phyloP scores from a whole-genome alignment of 1,140 invertebrate species.

The Samia ricini region DNA sequence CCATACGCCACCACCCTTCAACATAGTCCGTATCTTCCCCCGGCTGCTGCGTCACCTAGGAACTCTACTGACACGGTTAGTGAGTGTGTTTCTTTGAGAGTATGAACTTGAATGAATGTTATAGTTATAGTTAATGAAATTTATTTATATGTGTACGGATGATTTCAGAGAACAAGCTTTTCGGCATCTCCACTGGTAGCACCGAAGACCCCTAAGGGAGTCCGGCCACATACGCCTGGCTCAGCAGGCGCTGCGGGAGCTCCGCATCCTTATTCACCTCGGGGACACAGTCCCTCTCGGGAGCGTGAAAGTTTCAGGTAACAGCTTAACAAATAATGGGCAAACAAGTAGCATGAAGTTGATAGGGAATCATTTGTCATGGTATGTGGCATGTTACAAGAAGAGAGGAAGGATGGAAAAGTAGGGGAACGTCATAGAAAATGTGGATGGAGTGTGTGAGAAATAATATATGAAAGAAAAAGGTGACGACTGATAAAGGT shows the following conservation, averaged over 20 bases:
- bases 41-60: constrained; percentile 81
- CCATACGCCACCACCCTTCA: constrained; percentile 83
- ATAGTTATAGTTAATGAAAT: too few relatives aligned
- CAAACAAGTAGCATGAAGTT: too few relatives aligned
- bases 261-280: constrained; percentile 80
- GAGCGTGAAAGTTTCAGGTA: constrained; percentile 92
- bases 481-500: too few relatives aligned
- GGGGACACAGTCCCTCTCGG: constrained; percentile 85
- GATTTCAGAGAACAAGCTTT: constrained; percentile 71
- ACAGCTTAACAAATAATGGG: too few relatives aligned
- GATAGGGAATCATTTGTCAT: too few relatives aligned
- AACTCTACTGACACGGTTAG: constrained; percentile 80
- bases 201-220: constrained; percentile 69
- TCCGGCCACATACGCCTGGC: constrained; percentile 70
- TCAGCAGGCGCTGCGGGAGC: constrained; percentile 60
- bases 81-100: constrained; percentile 26
- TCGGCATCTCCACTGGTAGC: constrained; percentile 75
- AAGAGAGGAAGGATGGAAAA: too few relatives aligned
- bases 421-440: too few relatives aligned
- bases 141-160: too few relatives aligned
- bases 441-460: too few relatives aligned
- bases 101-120: too few relatives aligned
- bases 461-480: too few relatives aligned
- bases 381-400: too few relatives aligned
- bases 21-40: constrained; percentile 82